Evolutionary conservation across 2,797 vertebrate genomes (phyloP).

Genomic region (Mallotus villosus): DNA sequence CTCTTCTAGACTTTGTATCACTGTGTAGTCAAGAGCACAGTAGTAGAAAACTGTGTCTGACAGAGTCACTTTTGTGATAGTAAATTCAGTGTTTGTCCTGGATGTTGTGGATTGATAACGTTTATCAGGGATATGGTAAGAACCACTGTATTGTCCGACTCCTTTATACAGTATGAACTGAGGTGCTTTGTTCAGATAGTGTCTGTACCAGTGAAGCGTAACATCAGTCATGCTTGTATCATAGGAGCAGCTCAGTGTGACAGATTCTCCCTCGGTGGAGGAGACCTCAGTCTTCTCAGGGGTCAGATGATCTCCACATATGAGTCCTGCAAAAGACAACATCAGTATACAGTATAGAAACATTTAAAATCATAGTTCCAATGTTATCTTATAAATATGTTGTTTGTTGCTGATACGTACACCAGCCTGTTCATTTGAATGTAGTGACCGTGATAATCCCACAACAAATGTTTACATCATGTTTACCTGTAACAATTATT

Average conservation of each 20-base stretch:
- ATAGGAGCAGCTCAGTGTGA: constrained; percentile 39
- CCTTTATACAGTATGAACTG: constrained; percentile 30
- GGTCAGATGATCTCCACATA: background rate
- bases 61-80: background rate
- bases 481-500: background rate
- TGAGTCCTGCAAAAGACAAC: too few species aligned
- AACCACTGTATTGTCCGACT: background rate
- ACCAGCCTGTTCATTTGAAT: too few species aligned
- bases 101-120: constrained; percentile 14
- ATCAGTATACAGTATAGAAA: too few species aligned
- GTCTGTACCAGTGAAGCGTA: constrained; percentile 1
- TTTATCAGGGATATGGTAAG: background rate
- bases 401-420: too few species aligned
- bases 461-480: too few species aligned
- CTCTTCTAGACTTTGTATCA: too few species aligned
- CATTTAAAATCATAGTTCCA: too few species aligned
- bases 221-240: background rate
- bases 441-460: too few species aligned
- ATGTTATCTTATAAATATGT: too few species aligned
- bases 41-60: constrained; percentile 29
- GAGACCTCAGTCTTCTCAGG: background rate
- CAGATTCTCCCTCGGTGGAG: constrained; percentile 25
- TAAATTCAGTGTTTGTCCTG: background rate
- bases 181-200: constrained; percentile 9
- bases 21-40: constrained; percentile 16